Evolutionary conservation across 1,140 invertebrate species (phyloP).

Genomic region (Zaprionus capensis): DNA sequence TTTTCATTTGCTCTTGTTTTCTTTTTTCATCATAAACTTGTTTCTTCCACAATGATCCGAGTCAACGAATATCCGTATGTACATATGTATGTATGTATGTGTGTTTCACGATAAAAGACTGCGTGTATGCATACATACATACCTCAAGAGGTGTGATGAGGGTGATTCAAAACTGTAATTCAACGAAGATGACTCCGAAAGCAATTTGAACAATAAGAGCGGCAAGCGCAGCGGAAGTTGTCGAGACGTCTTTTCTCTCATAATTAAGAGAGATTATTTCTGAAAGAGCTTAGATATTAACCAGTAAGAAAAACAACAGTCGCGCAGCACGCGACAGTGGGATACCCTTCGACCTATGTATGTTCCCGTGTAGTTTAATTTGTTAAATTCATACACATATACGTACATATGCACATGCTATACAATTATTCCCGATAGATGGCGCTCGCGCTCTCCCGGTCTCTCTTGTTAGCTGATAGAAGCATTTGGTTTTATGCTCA

Average conservation of each 20-base stretch:
- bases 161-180: slow-evolving; percentile 63
- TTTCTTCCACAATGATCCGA: slow-evolving; percentile 11
- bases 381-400: too few relatives aligned
- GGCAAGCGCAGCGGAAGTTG: slow-evolving; percentile 62
- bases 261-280: slow-evolving; percentile 69
- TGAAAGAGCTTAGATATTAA: slow-evolving; percentile 37
- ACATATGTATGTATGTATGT: neutral
- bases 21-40: slow-evolving; percentile 36
- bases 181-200: slow-evolving; percentile 59
- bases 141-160: slow-evolving; percentile 54
- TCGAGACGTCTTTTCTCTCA: slow-evolving; percentile 63
- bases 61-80: neutral
- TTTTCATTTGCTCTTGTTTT: slow-evolving; percentile 44
- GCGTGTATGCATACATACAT: slow-evolving; percentile 11
- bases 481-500: too few relatives aligned
- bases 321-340: too few relatives aligned
- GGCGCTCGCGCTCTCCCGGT: too few relatives aligned
- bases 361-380: too few relatives aligned
- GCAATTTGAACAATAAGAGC: slow-evolving; percentile 58
- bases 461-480: too few relatives aligned
- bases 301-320: too few relatives aligned
- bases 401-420: too few relatives aligned
- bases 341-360: too few relatives aligned
- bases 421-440: too few relatives aligned
- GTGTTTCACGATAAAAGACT: slow-evolving; percentile 3